Evolutionary conservation across 1,140 invertebrate genomes (phyloP), one percentile per base, ranked within the genome.

Genomic region (Hydropsyche tenuis): DNA sequence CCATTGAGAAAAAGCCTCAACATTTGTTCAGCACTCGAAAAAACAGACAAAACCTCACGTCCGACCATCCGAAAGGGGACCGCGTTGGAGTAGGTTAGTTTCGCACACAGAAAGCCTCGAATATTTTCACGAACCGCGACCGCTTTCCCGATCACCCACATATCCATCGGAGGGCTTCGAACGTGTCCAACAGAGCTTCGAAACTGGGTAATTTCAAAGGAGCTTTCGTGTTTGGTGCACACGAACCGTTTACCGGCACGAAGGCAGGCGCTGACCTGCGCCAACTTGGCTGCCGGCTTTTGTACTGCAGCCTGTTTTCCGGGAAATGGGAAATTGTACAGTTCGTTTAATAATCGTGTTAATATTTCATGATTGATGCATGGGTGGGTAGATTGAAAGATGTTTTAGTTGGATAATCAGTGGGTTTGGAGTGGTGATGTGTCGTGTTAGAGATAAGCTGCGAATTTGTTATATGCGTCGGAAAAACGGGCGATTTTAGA

Each of bases 251-350:
- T 66, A 66, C 12, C 11, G 37, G 4, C 63, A 66, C 63, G 63
- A 45, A 27, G 43, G 27, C 30, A 43, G 56, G 56, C 22, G 56
- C 56, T 62, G 56, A 66, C 63, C 63, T 66, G 63, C 30, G 27
- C 63, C 63, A 66, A 66, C 63, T 66, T 22, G 30, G 30, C 30
- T 37, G 6, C 4, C n/a, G n/a, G n/a, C n/a, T 5, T 12, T 3
- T 5, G 37, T 16, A 45, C 25, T 66, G 63, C 63, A 45, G 27
- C 30, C 9, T n/a, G 42, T 43, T 43, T 66, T 66, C 63, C 63
- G 11, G 23, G 63, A 37, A 37, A 37, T 9, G 30, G 3, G 3
- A 37, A 37, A 37, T 37, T 37, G 30, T 37, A 37, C 30, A 37
- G 3, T 9, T 37, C 30, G 30, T 9, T 37, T 37, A 9, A 37